Evolutionary conservation across 2,797 vertebrate genomes (phyloP).

Genomic region (Aphelocoma californica): DNA sequence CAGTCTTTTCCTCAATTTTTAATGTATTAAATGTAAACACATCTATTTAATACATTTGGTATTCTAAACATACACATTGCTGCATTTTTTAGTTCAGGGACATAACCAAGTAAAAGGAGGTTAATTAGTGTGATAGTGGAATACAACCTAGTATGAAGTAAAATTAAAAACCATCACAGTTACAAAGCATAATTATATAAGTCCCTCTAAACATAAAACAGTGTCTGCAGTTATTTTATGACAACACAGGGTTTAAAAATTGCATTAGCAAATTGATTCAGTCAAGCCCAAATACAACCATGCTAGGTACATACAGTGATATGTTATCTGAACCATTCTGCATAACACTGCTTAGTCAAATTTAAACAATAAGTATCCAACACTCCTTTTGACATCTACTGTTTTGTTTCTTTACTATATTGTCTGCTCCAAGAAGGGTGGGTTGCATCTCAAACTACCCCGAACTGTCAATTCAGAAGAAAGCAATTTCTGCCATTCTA

Average conservation of each 20-base stretch:
- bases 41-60: constrained; percentile 12
- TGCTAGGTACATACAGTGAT: background rate
- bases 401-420: background rate
- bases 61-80: constrained; percentile 22
- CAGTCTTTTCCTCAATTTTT: background rate
- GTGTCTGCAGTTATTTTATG: background rate
- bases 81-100: constrained; percentile 36
- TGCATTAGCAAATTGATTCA: background rate
- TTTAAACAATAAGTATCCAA: background rate
- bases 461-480: background rate
- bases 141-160: background rate
- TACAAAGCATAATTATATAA: constrained; percentile 16
- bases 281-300: background rate
- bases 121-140: constrained; percentile 7
- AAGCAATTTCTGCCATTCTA: background rate
- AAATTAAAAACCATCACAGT: constrained; percentile 29
- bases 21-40: constrained; percentile 1
- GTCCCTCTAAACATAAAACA: constrained; percentile 9
- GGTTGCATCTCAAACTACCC: background rate
- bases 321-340: background rate
- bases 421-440: background rate
- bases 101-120: constrained; percentile 29
- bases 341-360: background rate
- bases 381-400: background rate
- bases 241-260: background rate